These are phyloP conservation scores for Macrotrachela quadricornifera DNA, from an alignment of 1,140 invertebrate genomes.

Conservation along the genomic window DNA sequence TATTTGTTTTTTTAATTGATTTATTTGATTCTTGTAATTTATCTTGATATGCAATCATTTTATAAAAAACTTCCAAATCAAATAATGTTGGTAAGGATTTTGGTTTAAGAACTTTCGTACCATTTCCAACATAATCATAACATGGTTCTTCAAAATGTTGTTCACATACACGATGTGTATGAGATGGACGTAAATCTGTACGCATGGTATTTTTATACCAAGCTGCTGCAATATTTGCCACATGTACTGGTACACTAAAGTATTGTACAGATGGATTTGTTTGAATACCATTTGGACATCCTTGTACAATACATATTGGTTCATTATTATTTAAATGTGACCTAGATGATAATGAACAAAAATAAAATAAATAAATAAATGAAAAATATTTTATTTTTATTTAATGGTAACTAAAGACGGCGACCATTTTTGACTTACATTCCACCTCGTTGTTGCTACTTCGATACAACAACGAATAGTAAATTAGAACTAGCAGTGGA, in stretches of 20 bases:
- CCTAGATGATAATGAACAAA: too few relatives aligned
- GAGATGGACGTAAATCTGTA: background rate
- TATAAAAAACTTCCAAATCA: slow-evolving; percentile 8
- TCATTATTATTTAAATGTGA: too few relatives aligned
- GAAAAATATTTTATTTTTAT: too few relatives aligned
- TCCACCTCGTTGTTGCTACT: too few relatives aligned
- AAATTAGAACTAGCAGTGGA: too few relatives aligned
- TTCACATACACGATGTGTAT: slow-evolving; percentile 4
- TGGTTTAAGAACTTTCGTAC: slow-evolving; percentile 1
- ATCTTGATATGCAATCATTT: slow-evolving; percentile 9
- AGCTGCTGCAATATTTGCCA: background rate
- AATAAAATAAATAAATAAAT: too few relatives aligned
- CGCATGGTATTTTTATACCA: slow-evolving; percentile 9
- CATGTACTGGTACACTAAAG: background rate
- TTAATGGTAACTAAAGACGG: too few relatives aligned
- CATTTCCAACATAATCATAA: too few relatives aligned
- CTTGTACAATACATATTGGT: slow-evolving; percentile 4
- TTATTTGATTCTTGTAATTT: slow-evolving; percentile 1
- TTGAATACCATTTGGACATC: slow-evolving; percentile 4
- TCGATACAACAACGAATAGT: too few relatives aligned
- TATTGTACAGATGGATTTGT: background rate
- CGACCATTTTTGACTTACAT: too few relatives aligned
- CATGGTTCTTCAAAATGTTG: slow-evolving; percentile 6
- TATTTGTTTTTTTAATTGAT: background rate
- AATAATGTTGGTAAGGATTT: slow-evolving; percentile 5